Evolutionary conservation across 2,797 vertebrate species (phyloP), one percentile per base, ranked within the genome.

Genomic region (Hozukius guyotensis): DNA sequence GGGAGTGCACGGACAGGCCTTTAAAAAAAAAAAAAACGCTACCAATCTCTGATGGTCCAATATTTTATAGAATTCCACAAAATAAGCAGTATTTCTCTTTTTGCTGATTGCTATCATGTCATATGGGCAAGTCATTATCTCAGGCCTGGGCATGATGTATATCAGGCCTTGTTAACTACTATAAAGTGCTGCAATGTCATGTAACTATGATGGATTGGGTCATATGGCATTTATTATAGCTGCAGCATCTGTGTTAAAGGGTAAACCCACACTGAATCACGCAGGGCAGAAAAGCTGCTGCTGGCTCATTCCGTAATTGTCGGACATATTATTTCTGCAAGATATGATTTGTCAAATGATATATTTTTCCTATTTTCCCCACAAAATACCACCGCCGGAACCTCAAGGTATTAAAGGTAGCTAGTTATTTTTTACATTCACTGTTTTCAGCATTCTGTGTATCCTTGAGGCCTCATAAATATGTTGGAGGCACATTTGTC

Each of bases 231-330:
- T 92, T 91, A 92, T 89, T 92, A 85, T 65, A 67, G 81, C 85
- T 72, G 85, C 82, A 83, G 89, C 87, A 89, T 89, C 82, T 91
- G 84, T 88, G 82, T 90, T 91, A 90, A 92, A 92, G 86, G 82
- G 82, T 91, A 90, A 88, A 85, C n/a, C 57, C 34, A 80, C 81
- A 56, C 77, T 87, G 87, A 89, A 91, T 91, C 86, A 90, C 29
- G 2, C 80, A 22, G 11, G 36, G 49, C 16, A 85, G 59, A 61
- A 80, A 68, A 68, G 53, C 83, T 63, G 77, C 86, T 79, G 63
- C 29, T 68, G 80, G 74, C 73, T 74, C 63, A 74, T 71, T 76
- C 46, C 82, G 78, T 78, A 89, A 89, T 78, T 86, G 74, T 56
- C 38, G 24, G 13, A 75, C 72, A 78, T 38, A 75, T 78, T 71